Percentiles rank a stretch among this genome's conserved stretches.
Conservation (phyloP, 2,797 vertebrate genomes). For the Squalus acanthias region DNA sequence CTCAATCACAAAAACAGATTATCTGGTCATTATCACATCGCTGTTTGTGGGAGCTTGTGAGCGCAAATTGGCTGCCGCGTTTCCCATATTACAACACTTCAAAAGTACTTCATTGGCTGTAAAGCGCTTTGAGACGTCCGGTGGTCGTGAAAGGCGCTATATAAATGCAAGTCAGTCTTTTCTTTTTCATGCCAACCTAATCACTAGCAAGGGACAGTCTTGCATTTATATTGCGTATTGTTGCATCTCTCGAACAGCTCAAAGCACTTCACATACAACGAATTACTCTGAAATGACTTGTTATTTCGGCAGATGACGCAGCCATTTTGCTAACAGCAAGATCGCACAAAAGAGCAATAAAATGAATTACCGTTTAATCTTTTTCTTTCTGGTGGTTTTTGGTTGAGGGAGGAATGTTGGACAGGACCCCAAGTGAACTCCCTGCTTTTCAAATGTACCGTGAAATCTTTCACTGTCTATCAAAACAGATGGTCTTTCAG, state of each 20-base stretch:
- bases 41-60: too few relatives aligned
- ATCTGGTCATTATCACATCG: too few relatives aligned
- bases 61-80: too few relatives aligned
- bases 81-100: too few relatives aligned
- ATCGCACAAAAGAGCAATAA: not conserved
- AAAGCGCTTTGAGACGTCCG: too few relatives aligned
- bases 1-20: too few relatives aligned
- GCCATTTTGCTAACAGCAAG: not conserved
- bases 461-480: not conserved
- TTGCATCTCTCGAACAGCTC: not conserved
- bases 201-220: not conserved
- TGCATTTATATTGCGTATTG: not conserved
- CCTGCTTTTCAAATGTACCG: not conserved
- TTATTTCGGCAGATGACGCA: not conserved
- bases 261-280: not conserved
- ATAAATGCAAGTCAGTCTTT: too few relatives aligned
- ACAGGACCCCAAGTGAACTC: not conserved
- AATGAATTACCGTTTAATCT: not conserved
- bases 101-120: too few relatives aligned
- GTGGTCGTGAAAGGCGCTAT: too few relatives aligned
- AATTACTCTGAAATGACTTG: not conserved
- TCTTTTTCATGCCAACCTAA: not conserved
- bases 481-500: not conserved
- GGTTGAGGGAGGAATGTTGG: conserved; percentile 1
- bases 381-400: not conserved